Conservation (phyloP, 2,797 vertebrate genomes). For the Sebastes vulpes region DNA sequence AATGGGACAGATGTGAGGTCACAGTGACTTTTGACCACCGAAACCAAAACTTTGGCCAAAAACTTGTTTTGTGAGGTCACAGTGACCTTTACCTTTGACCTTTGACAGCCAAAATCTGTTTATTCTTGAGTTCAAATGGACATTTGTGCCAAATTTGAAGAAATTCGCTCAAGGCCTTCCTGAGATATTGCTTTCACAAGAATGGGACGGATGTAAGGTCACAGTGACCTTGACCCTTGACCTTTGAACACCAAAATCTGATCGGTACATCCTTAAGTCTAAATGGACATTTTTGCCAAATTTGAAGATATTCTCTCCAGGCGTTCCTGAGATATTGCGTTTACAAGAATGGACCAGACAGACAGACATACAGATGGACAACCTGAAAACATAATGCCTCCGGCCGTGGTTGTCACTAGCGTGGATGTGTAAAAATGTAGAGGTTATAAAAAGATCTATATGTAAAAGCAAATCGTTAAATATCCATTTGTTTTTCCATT, state of each 20-base stretch:
- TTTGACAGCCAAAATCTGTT: no score
- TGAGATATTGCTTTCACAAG: no score
- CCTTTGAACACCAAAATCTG: background rate
- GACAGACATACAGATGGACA: background rate
- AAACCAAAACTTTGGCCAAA: no score
- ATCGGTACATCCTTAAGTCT: background rate
- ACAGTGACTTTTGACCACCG: no score
- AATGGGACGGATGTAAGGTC: background rate
- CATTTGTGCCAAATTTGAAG: no score
- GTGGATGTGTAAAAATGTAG: background rate
- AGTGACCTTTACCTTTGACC: no score
- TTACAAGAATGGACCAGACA: background rate
- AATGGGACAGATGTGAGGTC: no score
- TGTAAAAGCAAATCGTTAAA: slow-evolving; percentile 5
- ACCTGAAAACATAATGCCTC: background rate
- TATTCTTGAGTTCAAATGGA: no score
- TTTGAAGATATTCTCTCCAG: background rate
- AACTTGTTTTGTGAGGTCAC: no score
- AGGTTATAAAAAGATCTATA: background rate
- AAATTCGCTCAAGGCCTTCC: no score
- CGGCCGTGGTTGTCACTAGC: fast-evolving
- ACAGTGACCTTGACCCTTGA: background rate
- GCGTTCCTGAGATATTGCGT: background rate
- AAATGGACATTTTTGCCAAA: background rate
- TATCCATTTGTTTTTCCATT: slow-evolving; percentile 11